These are phyloP conservation scores for Latrodectus hesperus DNA, from an alignment of 2,888 invertebrate species.

Conservation along the genomic window DNA sequence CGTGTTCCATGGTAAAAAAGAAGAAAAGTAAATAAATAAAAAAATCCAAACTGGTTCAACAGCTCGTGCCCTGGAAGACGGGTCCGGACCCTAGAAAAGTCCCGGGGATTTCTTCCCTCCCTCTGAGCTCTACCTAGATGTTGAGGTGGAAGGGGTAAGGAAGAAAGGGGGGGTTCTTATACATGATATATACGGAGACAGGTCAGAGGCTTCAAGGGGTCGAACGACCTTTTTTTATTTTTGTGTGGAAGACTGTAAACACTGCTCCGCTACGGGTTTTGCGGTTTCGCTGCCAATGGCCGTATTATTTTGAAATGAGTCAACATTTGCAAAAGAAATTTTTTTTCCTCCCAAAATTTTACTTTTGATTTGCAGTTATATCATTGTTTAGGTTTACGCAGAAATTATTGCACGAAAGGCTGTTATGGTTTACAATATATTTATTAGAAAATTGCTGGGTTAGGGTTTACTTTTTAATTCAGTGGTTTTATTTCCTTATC, in stretches of 20 bases:
- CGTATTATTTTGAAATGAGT: neutral
- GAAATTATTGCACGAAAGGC: too few species aligned
- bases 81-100: constrained; percentile 27
- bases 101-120: constrained; percentile 25
- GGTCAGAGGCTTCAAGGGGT: constrained; percentile 50
- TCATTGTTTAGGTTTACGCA: too few species aligned
- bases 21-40: neutral
- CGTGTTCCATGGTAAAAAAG: constrained; percentile 20
- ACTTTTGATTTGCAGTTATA: too few species aligned
- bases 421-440: too few species aligned
- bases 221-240: constrained; percentile 34
- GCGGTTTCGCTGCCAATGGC: constrained; percentile 41
- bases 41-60: constrained; percentile 55
- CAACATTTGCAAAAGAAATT: neutral
- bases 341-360: neutral
- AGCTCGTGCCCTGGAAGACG: constrained; percentile 37
- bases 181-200: constrained; percentile 28
- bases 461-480: too few species aligned
- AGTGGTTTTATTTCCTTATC: too few species aligned
- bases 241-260: constrained; percentile 41
- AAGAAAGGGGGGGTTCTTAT: neutral
- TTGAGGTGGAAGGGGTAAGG: constrained; percentile 4
- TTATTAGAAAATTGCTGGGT: too few species aligned
- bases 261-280: constrained; percentile 32
- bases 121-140: constrained; percentile 21